phyloP scores from a whole-genome alignment of 2,888 invertebrate genomes.

The Timema podura region DNA sequence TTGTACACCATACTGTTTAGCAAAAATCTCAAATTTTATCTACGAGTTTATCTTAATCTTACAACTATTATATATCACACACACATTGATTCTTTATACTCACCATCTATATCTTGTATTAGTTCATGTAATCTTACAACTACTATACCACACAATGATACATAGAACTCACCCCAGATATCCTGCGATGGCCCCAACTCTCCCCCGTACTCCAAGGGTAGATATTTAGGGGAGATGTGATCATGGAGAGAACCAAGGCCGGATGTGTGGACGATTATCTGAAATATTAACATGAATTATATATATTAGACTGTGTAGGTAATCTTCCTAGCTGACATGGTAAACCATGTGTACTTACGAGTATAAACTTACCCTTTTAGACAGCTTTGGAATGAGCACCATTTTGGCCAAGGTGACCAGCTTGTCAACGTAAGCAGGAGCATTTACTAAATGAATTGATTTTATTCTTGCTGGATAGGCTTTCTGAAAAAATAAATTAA shows the following conservation, averaged over 20 bases:
- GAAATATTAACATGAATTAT: not conserved
- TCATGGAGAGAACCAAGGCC: conserved; percentile 43
- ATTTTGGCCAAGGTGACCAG: conserved; percentile 29
- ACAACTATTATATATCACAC: too few species aligned
- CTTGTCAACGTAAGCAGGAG: conserved; percentile 37
- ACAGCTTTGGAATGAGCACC: conserved; percentile 39
- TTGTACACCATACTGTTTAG: too few species aligned
- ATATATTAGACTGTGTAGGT: too few species aligned
- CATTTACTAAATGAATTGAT: conserved; percentile 40
- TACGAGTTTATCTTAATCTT: too few species aligned
- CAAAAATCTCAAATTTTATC: too few species aligned
- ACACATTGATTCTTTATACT: too few species aligned
- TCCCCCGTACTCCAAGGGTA: conserved; percentile 47
- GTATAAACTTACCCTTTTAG: conserved; percentile 17
- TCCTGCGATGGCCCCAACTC: conserved; percentile 36
- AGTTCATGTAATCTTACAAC: too few species aligned
- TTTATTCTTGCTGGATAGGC: conserved; percentile 35
- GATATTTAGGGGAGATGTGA: conserved; percentile 42
- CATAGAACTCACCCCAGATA: too few species aligned
- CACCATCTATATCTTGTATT: too few species aligned
- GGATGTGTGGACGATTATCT: conserved; percentile 37
- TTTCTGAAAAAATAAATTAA: too few species aligned
- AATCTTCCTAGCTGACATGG: not conserved
- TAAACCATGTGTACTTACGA: not conserved
- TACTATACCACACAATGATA: too few species aligned